phyloP scores from a whole-genome alignment of 2,113 vertebrate genomes.

The Microtus ochrogaster region DNA sequence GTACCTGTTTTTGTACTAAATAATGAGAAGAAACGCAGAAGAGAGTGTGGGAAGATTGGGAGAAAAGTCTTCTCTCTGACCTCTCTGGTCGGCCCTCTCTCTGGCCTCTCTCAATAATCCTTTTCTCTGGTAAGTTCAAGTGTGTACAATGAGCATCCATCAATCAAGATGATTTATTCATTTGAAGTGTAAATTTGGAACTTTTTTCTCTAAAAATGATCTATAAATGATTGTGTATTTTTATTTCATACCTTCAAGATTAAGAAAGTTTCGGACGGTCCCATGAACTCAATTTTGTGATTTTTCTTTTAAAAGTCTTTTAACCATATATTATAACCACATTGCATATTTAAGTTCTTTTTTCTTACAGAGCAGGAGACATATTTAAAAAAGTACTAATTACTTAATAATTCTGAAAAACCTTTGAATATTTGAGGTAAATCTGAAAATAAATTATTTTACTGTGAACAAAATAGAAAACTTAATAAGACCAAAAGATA shows the following conservation, averaged over 20 bases:
- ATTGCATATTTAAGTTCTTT: not conserved
- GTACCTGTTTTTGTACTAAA: not conserved
- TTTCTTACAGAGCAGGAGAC: not conserved
- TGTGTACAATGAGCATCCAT: not conserved
- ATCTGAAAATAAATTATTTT: conserved; percentile 25
- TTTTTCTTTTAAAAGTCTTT: conserved; percentile 8
- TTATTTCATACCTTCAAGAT: conserved; percentile 1
- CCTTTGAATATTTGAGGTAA: conserved; percentile 44
- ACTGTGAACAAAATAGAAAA: conserved; percentile 20
- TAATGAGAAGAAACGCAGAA: not conserved
- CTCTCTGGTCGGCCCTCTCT: too few species aligned
- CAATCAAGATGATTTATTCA: not conserved
- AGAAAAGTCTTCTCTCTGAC: not conserved
- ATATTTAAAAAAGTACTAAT: conserved; percentile 27
- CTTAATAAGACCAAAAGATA: not conserved
- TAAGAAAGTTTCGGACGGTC: not conserved
- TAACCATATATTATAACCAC: not conserved
- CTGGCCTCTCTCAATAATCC: too few species aligned
- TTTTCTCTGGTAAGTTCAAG: not conserved
- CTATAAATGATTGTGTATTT: not conserved
- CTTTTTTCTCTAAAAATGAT: not conserved
- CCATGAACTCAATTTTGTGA: not conserved
- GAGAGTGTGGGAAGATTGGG: not conserved
- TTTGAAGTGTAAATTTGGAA: not conserved
- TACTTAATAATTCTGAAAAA: conserved; percentile 45